A percentile compares a stretch with the other conserved stretches of the same genome.
Evolutionary conservation across 2,888 invertebrate genomes (phyloP).

Genomic region (Andrena dorsata): DNA sequence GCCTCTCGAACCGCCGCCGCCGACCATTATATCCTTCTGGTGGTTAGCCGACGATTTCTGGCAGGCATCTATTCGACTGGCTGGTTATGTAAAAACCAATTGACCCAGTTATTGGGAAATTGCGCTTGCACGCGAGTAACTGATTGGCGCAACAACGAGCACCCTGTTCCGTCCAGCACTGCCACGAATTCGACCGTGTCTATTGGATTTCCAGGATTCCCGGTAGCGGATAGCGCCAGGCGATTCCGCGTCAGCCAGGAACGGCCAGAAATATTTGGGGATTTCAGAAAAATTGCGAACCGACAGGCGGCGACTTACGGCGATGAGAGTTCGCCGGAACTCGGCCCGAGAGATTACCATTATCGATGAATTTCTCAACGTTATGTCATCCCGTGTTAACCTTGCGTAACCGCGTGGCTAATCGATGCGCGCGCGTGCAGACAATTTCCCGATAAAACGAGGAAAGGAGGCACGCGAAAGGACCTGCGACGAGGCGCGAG

Average conservation of each 20-base stretch:
- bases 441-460: conserved; percentile 22
- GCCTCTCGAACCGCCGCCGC: conserved; percentile 34
- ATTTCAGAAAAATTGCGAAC: no score
- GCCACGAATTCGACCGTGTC: background rate
- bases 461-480: background rate
- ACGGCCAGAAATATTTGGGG: no score
- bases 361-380: conserved; percentile 56
- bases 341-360: conserved; percentile 28
- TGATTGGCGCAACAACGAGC: conserved; percentile 8
- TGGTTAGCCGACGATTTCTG: conserved; percentile 9
- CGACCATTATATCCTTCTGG: conserved; percentile 15
- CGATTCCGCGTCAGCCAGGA: background rate
- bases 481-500: background rate
- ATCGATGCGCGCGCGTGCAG: conserved; percentile 38
- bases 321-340: background rate
- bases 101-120: conserved; percentile 47
- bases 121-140: conserved; percentile 6
- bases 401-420: conserved; percentile 41
- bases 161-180: background rate
- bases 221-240: no score
- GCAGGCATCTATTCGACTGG: conserved; percentile 3
- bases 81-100: conserved; percentile 49
- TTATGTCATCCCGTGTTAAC: conserved; percentile 50
- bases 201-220: background rate
- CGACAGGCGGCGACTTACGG: background rate